Base-by-base conservation (phyloP, 2,888 invertebrate genomes). In the Anarsia innoxiella region DNA sequence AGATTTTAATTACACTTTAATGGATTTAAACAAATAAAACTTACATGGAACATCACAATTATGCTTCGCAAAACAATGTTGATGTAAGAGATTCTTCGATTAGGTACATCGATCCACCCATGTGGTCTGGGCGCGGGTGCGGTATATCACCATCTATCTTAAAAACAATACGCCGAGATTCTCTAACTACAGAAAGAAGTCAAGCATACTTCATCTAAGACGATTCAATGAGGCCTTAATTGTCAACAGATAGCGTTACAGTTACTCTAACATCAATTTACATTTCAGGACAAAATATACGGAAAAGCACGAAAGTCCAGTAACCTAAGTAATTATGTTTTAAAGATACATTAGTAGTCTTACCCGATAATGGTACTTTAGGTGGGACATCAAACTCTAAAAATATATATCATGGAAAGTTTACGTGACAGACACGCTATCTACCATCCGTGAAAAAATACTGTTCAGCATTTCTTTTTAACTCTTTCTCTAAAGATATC, bases 11-110 rank as follows among this genome's bases (percentile, higher is more conserved):
- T 82, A 82, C 71, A 73, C 65, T 84, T 84, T 84, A 83, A 73
- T 84, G 72, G 72, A 63, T 76, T 73, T 62, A 79, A 85, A 80
- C 74, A 76, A 79, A 76, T 56, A 67, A 72, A 74, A 78, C 79
- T 77, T 79, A 84, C 75, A 79, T 72, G 67, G 77, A 83, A 83
- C 84, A 85, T 86, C 85, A 86, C 84, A 86, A 80, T 82, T 79
- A 85, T 84, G 84, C 85, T 84, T 84, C 73, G 80, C 79, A 78
- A 85, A 77, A 74, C 62, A 74, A 78, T 73, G 56, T 71, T 63
- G 71, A 72, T 70, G 73, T 71, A 56, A 45, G 66, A 72, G 70
- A 72, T 74, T 68, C 68, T 56, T 54, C 46, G 40, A 53, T 54
- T 13, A 13, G n/a, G n/a, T 41, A n/a, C n/a, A n/a, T n/a, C n/a